Conservation (phyloP, 2,888 invertebrate genomes). For the Gari tellinella region DNA sequence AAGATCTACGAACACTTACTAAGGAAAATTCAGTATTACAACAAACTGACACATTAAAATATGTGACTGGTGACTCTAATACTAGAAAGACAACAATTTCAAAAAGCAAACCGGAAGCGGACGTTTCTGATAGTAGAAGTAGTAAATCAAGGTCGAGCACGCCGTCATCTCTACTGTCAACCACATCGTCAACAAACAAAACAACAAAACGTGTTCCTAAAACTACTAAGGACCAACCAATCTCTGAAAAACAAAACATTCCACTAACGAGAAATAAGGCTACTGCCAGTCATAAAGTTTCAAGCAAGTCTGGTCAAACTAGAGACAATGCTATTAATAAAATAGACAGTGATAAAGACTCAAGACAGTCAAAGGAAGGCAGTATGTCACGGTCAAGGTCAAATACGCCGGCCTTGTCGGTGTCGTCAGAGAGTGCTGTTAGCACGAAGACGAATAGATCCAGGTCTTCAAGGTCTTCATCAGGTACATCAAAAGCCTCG, state of each 20-base stretch:
- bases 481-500: background rate
- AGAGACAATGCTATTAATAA: background rate
- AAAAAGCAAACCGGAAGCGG: too few species aligned
- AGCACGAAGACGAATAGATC: constrained; percentile 11
- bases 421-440: constrained; percentile 12
- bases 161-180: background rate
- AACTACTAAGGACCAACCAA: background rate
- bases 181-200: background rate
- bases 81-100: too few species aligned
- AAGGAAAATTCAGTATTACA: too few species aligned
- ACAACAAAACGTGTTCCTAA: background rate
- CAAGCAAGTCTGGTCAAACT: background rate
- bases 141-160: constrained; percentile 6
- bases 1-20: too few species aligned
- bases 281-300: background rate
- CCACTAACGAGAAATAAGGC: background rate
- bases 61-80: too few species aligned
- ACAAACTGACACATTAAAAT: too few species aligned
- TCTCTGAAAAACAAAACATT: background rate
- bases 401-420: constrained; percentile 17
- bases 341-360: background rate
- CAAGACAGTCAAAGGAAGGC: background rate
- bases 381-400: constrained; percentile 13
- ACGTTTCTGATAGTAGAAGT: background rate
- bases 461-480: too few species aligned